Percentiles rank a stretch among this genome's conserved stretches.
Evolutionary conservation across 2,113 vertebrate genomes (phyloP).

Genomic region (Genyomyrus donnyi): DNA sequence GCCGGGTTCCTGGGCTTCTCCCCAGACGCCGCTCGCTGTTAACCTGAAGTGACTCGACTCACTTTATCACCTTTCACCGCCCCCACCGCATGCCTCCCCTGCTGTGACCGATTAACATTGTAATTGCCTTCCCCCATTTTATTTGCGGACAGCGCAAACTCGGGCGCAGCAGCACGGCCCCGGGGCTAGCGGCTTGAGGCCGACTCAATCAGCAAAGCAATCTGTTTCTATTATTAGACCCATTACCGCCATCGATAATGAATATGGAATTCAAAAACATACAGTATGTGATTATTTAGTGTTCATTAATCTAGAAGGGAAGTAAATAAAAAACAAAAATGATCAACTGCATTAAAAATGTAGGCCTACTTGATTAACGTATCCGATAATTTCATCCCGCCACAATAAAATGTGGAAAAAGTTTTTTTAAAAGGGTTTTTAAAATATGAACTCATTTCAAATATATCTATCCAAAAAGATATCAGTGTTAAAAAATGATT

Average conservation of each 20-base stretch:
- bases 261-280: conserved; percentile 23
- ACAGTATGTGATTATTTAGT: neutral
- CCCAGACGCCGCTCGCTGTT: conserved; percentile 60
- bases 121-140: conserved; percentile 78
- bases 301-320: neutral
- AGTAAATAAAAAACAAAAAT: neutral
- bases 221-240: conserved; percentile 62
- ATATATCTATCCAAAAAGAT: neutral
- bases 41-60: conserved; percentile 63
- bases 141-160: conserved; percentile 51
- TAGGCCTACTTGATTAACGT: neutral
- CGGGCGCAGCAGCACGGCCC: conserved; percentile 30
- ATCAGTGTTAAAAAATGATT: neutral
- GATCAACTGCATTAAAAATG: neutral
- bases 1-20: conserved; percentile 32
- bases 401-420: neutral
- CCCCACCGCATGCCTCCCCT: conserved; percentile 24
- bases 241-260: conserved; percentile 42
- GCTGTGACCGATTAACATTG: conserved; percentile 85
- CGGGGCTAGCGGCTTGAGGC: conserved; percentile 48
- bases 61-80: conserved; percentile 42
- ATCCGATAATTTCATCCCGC: neutral
- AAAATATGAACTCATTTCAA: neutral
- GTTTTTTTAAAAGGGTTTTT: neutral
- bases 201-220: conserved; percentile 49